These are phyloP conservation scores for Tachina lurida DNA, from an alignment of 2,888 invertebrate species.

Conservation along the genomic window DNA sequence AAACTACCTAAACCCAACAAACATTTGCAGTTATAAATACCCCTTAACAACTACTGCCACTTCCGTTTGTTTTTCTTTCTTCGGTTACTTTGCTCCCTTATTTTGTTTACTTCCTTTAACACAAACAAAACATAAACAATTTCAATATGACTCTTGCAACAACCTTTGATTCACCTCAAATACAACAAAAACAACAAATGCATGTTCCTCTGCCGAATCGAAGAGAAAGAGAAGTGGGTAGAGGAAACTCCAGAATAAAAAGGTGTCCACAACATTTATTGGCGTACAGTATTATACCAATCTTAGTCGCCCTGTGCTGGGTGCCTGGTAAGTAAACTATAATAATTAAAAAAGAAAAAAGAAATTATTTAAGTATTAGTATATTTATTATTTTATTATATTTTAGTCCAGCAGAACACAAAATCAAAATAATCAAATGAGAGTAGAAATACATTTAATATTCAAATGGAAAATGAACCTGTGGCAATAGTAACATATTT, in stretches of 20 bases:
- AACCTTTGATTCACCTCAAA: slow-evolving; percentile 42
- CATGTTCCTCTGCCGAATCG: slow-evolving; percentile 5
- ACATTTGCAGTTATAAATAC: slow-evolving; percentile 68
- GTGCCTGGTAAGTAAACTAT: slow-evolving; percentile 65
- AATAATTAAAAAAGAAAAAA: not conserved
- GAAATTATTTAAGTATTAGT: not conserved
- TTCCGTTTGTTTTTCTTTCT: slow-evolving; percentile 56
- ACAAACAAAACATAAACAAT: slow-evolving; percentile 49
- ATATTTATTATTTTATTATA: no score
- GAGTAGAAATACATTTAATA: no score
- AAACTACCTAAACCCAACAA: slow-evolving; percentile 63
- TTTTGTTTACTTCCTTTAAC: slow-evolving; percentile 17
- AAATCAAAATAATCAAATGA: slow-evolving; percentile 46
- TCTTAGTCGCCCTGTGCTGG: slow-evolving; percentile 56
- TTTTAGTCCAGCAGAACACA: not conserved
- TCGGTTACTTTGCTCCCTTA: slow-evolving; percentile 26
- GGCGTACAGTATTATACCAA: slow-evolving; percentile 52
- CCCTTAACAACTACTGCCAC: slow-evolving; percentile 60
- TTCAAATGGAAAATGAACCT: not conserved
- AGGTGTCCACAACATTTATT: slow-evolving; percentile 49
- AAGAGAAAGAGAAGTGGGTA: not conserved
- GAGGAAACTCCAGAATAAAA: slow-evolving; percentile 22
- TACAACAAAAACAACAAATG: slow-evolving; percentile 10
- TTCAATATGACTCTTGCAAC: slow-evolving; percentile 50
- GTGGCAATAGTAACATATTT: no score